These are phyloP conservation scores for Channa argus DNA, from an alignment of 2,113 vertebrate species.

Conservation along the genomic window DNA sequence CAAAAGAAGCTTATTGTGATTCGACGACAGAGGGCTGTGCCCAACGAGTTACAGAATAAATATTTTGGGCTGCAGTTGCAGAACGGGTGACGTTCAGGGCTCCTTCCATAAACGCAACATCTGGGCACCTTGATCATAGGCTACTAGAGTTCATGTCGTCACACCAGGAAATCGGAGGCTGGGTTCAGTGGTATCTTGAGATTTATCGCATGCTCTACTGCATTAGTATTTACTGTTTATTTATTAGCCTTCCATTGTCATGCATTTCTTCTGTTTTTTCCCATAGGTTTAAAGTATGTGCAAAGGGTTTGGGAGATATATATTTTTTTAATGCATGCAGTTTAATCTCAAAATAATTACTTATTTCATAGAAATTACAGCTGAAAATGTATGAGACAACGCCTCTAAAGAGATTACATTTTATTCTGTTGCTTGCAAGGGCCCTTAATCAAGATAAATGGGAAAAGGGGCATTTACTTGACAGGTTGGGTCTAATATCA, in stretches of 20 bases:
- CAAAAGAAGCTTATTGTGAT: too few species aligned
- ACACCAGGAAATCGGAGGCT: constrained; percentile 47
- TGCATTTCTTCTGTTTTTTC: neutral
- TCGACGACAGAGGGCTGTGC: too few species aligned
- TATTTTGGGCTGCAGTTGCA: too few species aligned
- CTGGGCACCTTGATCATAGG: constrained; percentile 23
- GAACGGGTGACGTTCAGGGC: neutral
- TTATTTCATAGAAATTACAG: neutral
- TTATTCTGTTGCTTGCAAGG: neutral
- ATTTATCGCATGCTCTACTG: neutral
- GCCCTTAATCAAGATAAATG: neutral
- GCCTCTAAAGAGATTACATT: neutral
- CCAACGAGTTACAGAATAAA: too few species aligned
- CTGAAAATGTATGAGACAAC: neutral
- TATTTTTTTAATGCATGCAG: too few species aligned
- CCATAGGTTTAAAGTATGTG: neutral
- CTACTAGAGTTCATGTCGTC: constrained; percentile 30
- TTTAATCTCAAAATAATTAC: neutral
- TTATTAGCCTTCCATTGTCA: neutral
- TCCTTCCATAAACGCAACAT: constrained; percentile 49
- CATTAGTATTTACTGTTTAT: neutral
- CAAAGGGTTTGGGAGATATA: neutral
- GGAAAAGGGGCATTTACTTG: neutral
- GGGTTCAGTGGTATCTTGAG: constrained; percentile 8
- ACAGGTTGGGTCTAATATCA: constrained; percentile 2